phyloP scores from a whole-genome alignment of 2,888 invertebrate genomes.

The Acanthosepion pharaonis region DNA sequence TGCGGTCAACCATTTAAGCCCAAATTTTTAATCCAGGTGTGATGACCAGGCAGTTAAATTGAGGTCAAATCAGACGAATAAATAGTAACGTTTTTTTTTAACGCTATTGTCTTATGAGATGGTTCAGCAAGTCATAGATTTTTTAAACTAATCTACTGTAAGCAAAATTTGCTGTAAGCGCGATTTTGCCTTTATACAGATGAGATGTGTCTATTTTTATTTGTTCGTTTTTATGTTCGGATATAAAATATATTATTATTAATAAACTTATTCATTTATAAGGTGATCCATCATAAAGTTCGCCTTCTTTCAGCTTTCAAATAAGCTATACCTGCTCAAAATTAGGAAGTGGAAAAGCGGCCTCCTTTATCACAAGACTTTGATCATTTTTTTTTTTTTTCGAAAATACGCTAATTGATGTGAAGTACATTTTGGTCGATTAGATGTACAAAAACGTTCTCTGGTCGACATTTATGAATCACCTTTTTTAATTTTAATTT shows the following conservation, averaged over 20 bases:
- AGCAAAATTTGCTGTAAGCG: not conserved
- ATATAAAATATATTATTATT: not conserved
- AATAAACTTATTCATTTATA: not conserved
- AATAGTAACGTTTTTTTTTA: not conserved
- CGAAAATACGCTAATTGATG: too few relatives aligned
- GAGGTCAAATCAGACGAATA: not conserved
- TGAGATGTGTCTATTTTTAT: not conserved
- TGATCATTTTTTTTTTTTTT: too few relatives aligned
- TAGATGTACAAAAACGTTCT: too few relatives aligned
- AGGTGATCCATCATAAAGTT: not conserved
- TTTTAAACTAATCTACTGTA: not conserved
- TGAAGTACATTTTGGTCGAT: too few relatives aligned
- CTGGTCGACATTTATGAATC: too few relatives aligned
- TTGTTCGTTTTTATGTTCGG: not conserved
- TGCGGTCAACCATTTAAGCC: not conserved
- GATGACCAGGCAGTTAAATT: conserved; percentile 33
- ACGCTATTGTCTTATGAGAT: not conserved
- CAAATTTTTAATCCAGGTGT: not conserved
- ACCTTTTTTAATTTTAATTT: too few relatives aligned
- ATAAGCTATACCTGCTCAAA: too few relatives aligned
- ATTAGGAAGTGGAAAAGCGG: too few relatives aligned
- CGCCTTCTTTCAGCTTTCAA: too few relatives aligned
- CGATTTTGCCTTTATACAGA: not conserved
- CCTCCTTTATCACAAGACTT: too few relatives aligned
- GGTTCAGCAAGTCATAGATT: not conserved